Base-by-base conservation (phyloP, 2,888 invertebrate genomes). In the Spisula solida region DNA sequence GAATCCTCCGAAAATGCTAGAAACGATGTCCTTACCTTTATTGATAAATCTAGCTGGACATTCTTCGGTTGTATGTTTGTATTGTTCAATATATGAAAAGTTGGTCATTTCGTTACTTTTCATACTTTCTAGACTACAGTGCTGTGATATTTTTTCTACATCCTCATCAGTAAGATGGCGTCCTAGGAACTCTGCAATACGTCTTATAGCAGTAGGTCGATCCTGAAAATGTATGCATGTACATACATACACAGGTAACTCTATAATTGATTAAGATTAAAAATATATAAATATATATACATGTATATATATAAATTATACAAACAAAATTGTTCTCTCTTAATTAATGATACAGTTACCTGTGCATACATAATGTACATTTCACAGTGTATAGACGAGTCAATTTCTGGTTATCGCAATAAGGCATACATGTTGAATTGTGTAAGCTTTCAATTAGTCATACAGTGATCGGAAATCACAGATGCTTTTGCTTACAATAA, bases 41-140 rank as follows among this genome's bases (percentile, higher is more conserved):
- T 82, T 82, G 14, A 82, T 82, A 82, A 82, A 82, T 47, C 82
- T 82, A 16, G 12, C 60, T 14, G 41, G 66, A 4, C 41, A 18
- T 20, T 82, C 56, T 25, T 20, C 20, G 20, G 41, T n/a, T 6
- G 47, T 47, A 10, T 47, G n/a, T 66, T 66, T 47, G 41, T 66
- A 66, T 16, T 82, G 41, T 41, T 60, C 31, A 16, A 41, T 25
- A 25, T 82, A 82, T 25, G 66, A 66, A 20, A 41, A 34, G 25
- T 82, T 82, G 0, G 47, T 41, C 66, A 66, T 66, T 25, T 34
- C 10, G 25, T 82, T 82, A 47, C 41, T 66, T 56, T 47, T 66
- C 82, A 82, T 82, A 16, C 66, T 60, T 20, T 82, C 82, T 0
- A 82, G 25, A 66, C 47, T 34, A 66, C 82, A 82, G 66, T 82